Conservation (phyloP, 2,113 vertebrate species). For the zebrafish (Danio rerio) region GRCz12tu NC_133199.1:30414001-30414500, state of each 20-base stretch:
- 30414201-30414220: conserved; percentile 77
- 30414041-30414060: conserved; percentile 78
- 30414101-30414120: neutral
- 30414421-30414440: neutral
- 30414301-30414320: conserved; percentile 82
- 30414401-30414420: neutral
- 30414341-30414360: conserved; percentile 9
- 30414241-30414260: conserved; percentile 76
- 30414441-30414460: too few relatives aligned
- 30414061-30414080: conserved; percentile 77
- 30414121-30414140: neutral
- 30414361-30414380: neutral
- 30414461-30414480: too few relatives aligned
- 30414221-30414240: conserved; percentile 79
- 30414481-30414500: too few relatives aligned
- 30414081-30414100: conserved; percentile 50
- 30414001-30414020: conserved; percentile 85
- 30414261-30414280: conserved; percentile 80
- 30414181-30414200: conserved; percentile 78
- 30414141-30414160: neutral
- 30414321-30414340: conserved; percentile 79
- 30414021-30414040: conserved; percentile 88
- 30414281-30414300: conserved; percentile 83
- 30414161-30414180: conserved; percentile 81
- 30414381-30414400: too few relatives aligned